Conservation (phyloP, 1,140 invertebrate genomes). For the Ooceraea biroi region DNA sequence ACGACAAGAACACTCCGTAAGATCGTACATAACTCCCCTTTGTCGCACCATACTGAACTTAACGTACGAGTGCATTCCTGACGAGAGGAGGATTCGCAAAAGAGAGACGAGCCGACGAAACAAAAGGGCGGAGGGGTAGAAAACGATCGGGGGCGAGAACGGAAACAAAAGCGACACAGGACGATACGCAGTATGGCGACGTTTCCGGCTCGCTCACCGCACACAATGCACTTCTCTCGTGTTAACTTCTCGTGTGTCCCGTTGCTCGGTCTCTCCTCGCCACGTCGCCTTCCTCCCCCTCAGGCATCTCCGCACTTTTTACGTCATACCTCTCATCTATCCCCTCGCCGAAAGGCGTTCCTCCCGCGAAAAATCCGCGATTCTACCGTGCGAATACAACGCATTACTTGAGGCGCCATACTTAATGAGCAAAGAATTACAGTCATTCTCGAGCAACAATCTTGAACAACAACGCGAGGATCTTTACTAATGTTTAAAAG, state of each 20-base stretch:
- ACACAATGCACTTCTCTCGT: slow-evolving; percentile 84
- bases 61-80: slow-evolving; percentile 54
- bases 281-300: slow-evolving; percentile 55
- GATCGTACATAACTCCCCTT: slow-evolving; percentile 65
- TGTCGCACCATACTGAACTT: slow-evolving; percentile 66
- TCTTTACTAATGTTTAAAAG: background rate
- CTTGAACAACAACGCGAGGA: slow-evolving; percentile 47
- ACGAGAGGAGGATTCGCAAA: slow-evolving; percentile 62
- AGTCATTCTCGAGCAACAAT: background rate
- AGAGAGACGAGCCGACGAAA: slow-evolving; percentile 69
- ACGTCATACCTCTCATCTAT: slow-evolving; percentile 41
- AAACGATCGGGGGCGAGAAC: slow-evolving; percentile 67
- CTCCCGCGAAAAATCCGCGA: slow-evolving; percentile 37
- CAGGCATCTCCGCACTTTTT: slow-evolving; percentile 42
- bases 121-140: slow-evolving; percentile 63
- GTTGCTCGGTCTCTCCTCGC: slow-evolving; percentile 69
- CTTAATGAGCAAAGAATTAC: slow-evolving; percentile 15
- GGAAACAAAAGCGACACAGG: slow-evolving; percentile 84
- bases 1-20: slow-evolving; percentile 37
- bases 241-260: slow-evolving; percentile 83
- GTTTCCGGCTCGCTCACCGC: slow-evolving; percentile 86
- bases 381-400: slow-evolving; percentile 26
- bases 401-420: background rate
- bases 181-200: slow-evolving; percentile 84
- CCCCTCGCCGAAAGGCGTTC: slow-evolving; percentile 47